These are phyloP conservation scores for Dendrolimus houi DNA, from an alignment of 2,888 invertebrate species.

Conservation along the genomic window DNA sequence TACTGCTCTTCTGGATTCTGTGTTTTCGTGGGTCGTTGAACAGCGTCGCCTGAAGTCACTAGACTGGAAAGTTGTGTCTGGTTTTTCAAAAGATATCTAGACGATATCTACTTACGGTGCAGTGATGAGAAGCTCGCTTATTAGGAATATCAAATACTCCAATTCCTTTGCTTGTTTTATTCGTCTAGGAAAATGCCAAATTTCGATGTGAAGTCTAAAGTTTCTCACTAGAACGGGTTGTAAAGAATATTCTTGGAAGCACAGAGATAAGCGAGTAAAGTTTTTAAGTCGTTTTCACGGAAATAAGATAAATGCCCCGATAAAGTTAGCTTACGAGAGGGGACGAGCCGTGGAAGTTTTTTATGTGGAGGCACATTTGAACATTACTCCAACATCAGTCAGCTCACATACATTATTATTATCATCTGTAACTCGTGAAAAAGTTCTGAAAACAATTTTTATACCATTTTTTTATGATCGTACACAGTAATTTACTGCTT, in stretches of 20 bases:
- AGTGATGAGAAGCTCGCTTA: too few species aligned
- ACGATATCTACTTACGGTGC: too few species aligned
- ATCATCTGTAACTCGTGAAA: constrained; percentile 4
- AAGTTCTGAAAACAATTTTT: constrained; percentile 35
- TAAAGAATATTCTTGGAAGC: constrained; percentile 43
- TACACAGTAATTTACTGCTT: constrained; percentile 43
- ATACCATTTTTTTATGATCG: constrained; percentile 36
- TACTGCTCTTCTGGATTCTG: too few species aligned
- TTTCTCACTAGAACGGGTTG: constrained; percentile 17
- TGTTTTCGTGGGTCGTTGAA: too few species aligned
- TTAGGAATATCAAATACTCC: too few species aligned
- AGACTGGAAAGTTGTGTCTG: too few species aligned
- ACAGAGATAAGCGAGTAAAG: constrained; percentile 38
- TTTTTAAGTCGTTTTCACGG: constrained; percentile 54
- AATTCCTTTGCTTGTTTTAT: too few species aligned
- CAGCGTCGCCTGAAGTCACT: too few species aligned
- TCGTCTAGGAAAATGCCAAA: too few species aligned
- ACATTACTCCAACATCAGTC: constrained; percentile 9
- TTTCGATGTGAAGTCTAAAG: too few species aligned
- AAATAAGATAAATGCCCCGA: constrained; percentile 61
- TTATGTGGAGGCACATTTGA: constrained; percentile 20
- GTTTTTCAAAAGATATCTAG: too few species aligned
- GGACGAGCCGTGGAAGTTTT: constrained; percentile 44
- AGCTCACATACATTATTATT: too few species aligned
- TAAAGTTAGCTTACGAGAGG: constrained; percentile 35